Percentiles rank a stretch among this genome's conserved stretches.
Conservation (phyloP, 2,113 vertebrate genomes). For the Phrynocephalus versicolor region DNA sequence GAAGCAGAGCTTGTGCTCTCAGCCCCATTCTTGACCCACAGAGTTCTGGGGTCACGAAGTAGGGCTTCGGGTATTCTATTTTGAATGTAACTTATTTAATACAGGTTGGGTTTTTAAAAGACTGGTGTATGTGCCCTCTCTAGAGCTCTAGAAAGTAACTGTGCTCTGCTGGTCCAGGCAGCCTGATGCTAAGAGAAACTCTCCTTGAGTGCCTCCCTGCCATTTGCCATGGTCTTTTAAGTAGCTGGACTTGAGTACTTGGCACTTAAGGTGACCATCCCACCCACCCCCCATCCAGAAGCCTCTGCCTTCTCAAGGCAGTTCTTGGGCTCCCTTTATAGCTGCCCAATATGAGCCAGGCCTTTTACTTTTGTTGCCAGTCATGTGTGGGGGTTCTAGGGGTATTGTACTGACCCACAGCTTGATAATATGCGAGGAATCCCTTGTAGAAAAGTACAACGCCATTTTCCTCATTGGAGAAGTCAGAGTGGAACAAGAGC, state of each 20-base stretch:
- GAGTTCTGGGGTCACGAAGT: too few species aligned
- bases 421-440: conserved; percentile 87
- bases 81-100: too few species aligned
- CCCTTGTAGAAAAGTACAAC: conserved; percentile 77
- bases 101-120: too few species aligned
- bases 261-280: too few species aligned
- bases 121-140: too few species aligned
- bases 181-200: background rate
- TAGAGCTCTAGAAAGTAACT: background rate
- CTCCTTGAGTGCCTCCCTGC: too few species aligned
- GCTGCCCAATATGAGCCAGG: background rate
- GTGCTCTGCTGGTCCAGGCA: background rate
- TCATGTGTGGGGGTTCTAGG: background rate
- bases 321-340: background rate
- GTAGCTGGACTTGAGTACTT: background rate
- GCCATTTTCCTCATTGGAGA: conserved; percentile 83
- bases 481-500: conserved; percentile 82
- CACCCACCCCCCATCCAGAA: too few species aligned
- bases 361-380: background rate
- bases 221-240: background rate
- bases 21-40: background rate
- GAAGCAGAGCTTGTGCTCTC: background rate
- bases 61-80: too few species aligned
- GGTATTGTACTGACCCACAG: conserved; percentile 78
- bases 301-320: too few species aligned